These are phyloP conservation scores for Hyperoplus immaculatus DNA, from an alignment of 2,797 vertebrate species.

Conservation along the genomic window DNA sequence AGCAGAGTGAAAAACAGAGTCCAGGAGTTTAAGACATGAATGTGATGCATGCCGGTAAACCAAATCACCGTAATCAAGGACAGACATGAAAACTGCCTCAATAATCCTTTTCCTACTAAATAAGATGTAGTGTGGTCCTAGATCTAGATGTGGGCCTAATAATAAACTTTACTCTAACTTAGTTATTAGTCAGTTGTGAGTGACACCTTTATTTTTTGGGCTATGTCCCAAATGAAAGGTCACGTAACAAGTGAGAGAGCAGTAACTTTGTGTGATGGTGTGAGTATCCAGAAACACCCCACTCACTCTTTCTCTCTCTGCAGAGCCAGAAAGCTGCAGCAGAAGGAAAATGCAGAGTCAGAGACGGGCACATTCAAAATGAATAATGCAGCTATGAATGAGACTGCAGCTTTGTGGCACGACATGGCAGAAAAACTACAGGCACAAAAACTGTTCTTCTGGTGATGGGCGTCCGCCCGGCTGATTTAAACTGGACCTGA, in stretches of 20 bases:
- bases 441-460: background rate
- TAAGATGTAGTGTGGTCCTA: background rate
- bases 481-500: conserved; percentile 24
- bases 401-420: conserved; percentile 71
- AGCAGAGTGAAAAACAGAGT: too few relatives aligned
- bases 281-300: conserved; percentile 46
- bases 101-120: too few relatives aligned
- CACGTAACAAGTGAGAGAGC: conserved; percentile 1
- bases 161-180: background rate
- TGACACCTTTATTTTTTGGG: background rate
- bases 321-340: conserved; percentile 76
- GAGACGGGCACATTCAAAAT: conserved; percentile 71
- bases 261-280: conserved; percentile 13
- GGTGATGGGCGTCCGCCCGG: background rate
- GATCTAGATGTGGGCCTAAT: background rate
- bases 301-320: conserved; percentile 51
- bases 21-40: too few relatives aligned
- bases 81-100: too few relatives aligned
- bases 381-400: conserved; percentile 81
- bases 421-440: conserved; percentile 18
- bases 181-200: background rate
- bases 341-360: conserved; percentile 81
- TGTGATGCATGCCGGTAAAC: too few relatives aligned
- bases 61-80: too few relatives aligned
- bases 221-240: background rate